phyloP scores from a whole-genome alignment of 2,888 invertebrate species.

The Tachina fera region DNA sequence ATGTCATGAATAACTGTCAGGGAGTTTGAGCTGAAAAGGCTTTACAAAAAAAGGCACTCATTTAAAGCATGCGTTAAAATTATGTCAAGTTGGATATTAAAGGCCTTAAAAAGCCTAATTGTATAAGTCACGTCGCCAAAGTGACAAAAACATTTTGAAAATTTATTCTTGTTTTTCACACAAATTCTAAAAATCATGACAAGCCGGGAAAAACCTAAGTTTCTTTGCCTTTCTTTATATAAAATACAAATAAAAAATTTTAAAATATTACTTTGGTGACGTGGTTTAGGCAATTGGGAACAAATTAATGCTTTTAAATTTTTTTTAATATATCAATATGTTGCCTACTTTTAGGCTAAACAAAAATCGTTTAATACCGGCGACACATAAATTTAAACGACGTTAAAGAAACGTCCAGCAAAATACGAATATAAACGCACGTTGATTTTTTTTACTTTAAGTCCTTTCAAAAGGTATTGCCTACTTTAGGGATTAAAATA shows the following conservation, averaged over 20 bases:
- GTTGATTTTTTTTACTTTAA: not conserved
- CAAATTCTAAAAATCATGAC: too few species aligned
- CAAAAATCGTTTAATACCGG: not conserved
- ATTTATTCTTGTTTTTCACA: too few species aligned
- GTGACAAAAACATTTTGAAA: too few species aligned
- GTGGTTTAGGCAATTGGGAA: too few species aligned
- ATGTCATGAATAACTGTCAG: not conserved
- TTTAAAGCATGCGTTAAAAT: not conserved
- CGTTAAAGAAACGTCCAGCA: not conserved
- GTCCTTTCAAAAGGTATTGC: not conserved
- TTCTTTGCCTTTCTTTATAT: not conserved
- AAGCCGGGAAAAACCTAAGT: too few species aligned
- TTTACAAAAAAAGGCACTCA: not conserved
- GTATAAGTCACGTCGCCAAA: too few species aligned
- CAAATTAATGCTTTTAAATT: too few species aligned
- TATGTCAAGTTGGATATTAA: not conserved
- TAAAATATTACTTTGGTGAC: too few species aligned
- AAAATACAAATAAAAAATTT: too few species aligned
- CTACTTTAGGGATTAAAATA: slow-evolving; percentile 13
- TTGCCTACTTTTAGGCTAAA: slow-evolving; percentile 11
- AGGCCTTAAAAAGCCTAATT: too few species aligned
- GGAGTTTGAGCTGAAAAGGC: not conserved
- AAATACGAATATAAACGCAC: not conserved
- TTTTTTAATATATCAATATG: not conserved
- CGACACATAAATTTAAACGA: not conserved